Evolutionary conservation across 2,797 vertebrate species (phyloP).

Genomic region (Syndactyla subalaris): DNA sequence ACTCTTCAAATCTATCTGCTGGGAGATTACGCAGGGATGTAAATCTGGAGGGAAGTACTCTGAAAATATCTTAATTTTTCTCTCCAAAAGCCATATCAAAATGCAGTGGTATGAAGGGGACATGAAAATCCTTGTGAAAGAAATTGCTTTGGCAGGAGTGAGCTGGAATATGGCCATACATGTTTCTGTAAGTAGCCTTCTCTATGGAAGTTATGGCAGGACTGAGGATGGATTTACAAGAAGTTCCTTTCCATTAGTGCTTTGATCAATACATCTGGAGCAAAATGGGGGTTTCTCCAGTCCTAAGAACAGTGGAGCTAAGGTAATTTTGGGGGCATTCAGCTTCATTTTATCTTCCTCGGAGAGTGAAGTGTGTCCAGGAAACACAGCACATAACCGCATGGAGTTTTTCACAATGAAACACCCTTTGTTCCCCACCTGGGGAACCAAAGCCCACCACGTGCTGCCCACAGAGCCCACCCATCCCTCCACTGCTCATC

Average conservation of each 20-base stretch:
- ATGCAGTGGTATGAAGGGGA: background rate
- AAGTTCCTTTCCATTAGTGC: background rate
- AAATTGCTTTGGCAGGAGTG: background rate
- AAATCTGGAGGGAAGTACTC: background rate
- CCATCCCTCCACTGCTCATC: accelerated
- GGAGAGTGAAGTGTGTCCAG: accelerated
- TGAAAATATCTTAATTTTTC: background rate
- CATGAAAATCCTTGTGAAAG: background rate
- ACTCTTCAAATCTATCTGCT: background rate
- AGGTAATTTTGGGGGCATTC: background rate
- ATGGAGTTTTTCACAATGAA: accelerated
- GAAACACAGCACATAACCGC: background rate
- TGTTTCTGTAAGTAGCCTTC: background rate
- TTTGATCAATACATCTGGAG: accelerated
- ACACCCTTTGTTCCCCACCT: accelerated
- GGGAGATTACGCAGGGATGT: background rate
- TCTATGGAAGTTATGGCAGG: background rate
- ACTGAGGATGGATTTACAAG: background rate
- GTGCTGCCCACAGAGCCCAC: background rate
- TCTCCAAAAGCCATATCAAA: background rate
- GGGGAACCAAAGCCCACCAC: accelerated
- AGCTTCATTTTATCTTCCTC: background rate
- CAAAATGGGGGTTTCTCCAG: accelerated
- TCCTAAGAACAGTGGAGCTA: background rate
- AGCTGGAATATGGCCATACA: background rate